Percentiles rank a stretch among this genome's conserved stretches.
Conservation (phyloP, 2,797 vertebrate genomes). For the Tangara arthus region DNA sequence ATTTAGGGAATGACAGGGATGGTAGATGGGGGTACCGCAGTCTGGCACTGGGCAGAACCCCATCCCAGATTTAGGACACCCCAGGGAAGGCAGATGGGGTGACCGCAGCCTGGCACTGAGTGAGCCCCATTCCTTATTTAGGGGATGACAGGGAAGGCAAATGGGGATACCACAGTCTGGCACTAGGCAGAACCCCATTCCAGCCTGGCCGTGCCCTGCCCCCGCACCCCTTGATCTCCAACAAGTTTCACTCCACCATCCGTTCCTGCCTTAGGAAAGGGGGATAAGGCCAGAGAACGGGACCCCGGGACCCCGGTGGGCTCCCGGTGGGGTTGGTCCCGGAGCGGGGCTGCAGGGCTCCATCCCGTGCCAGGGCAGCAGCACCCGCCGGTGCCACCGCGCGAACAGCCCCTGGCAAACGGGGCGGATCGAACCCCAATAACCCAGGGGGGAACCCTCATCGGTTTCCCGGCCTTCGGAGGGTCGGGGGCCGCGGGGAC, state of each 20-base stretch:
- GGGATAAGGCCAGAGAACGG: rapidly evolving
- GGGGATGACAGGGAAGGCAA: too few species aligned
- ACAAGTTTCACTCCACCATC: rapidly evolving
- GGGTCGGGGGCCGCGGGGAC: neutral
- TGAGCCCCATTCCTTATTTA: too few species aligned
- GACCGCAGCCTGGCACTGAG: rapidly evolving
- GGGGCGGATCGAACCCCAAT: neutral
- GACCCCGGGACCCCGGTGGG: neutral
- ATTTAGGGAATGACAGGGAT: too few species aligned
- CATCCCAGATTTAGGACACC: neutral
- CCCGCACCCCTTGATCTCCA: rapidly evolving
- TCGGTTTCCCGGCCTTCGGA: rapidly evolving
- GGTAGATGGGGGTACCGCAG: too few species aligned
- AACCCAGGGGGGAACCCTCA: neutral
- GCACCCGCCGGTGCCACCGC: rapidly evolving
- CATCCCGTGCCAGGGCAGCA: neutral
- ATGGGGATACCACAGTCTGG: too few species aligned
- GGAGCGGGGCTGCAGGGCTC: neutral
- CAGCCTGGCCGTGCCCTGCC: neutral
- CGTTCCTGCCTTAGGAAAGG: rapidly evolving
- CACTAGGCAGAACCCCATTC: neutral
- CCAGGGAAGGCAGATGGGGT: too few species aligned
- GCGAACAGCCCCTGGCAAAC: rapidly evolving
- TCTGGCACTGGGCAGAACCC: too few species aligned
- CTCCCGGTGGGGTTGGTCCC: rapidly evolving